Evolutionary conservation across 2,113 vertebrate genomes (phyloP).

Genomic region (Tauraco erythrolophus): DNA sequence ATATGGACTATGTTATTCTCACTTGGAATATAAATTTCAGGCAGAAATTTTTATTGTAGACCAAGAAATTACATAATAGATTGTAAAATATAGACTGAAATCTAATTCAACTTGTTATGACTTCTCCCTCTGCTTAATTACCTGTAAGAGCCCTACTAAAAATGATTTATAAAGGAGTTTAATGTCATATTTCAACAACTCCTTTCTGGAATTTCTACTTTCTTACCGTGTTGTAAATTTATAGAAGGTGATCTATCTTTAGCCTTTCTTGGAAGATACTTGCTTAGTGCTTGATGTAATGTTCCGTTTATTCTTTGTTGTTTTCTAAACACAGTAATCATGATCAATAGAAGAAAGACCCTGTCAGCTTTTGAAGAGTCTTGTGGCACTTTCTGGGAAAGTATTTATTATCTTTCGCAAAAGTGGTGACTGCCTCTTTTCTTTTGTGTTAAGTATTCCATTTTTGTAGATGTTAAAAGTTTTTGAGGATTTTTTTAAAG

Average conservation of each 20-base stretch:
- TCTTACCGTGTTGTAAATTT: neutral
- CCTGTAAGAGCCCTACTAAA: conserved; percentile 14
- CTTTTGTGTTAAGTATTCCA: neutral
- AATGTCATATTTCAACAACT: neutral
- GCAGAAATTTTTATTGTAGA: neutral
- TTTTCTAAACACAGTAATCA: neutral
- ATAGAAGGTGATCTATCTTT: neutral
- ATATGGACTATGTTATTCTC: neutral
- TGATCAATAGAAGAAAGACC: neutral
- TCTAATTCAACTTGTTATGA: neutral
- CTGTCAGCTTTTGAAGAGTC: neutral
- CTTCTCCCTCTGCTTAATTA: conserved; percentile 26
- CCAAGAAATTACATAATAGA: neutral
- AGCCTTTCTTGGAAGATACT: neutral
- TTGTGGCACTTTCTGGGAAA: neutral
- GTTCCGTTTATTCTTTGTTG: neutral
- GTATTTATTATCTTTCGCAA: neutral
- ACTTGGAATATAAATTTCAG: conserved; percentile 32
- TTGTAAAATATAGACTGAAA: conserved; percentile 25
- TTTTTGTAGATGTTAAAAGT: neutral
- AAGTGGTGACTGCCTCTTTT: neutral
- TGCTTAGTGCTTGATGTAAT: neutral
- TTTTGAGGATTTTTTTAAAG: neutral
- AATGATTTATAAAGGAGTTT: conserved; percentile 40
- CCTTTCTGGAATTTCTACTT: conserved; percentile 13